Conservation (phyloP, 2,113 vertebrate genomes). For the Condylura cristata region DNA sequence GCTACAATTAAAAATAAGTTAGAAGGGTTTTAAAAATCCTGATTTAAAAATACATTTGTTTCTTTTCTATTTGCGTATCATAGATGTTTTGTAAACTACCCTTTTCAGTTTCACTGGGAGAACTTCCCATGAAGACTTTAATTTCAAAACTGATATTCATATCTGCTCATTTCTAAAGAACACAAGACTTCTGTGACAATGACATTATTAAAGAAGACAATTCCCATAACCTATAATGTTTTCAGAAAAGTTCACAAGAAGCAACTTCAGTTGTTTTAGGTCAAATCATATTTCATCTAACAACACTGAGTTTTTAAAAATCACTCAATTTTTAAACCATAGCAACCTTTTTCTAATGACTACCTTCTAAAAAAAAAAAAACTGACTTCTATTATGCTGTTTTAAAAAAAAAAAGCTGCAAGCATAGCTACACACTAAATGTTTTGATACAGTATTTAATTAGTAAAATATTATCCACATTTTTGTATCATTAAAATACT, state of each 20-base stretch:
- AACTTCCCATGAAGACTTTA: constrained; percentile 43
- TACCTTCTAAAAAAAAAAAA: neutral
- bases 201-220: constrained; percentile 43
- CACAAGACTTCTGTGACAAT: constrained; percentile 49
- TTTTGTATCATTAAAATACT: constrained; percentile 43
- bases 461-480: constrained; percentile 39
- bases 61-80: constrained; percentile 42
- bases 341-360: constrained; percentile 10
- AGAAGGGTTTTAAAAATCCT: constrained; percentile 33
- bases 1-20: constrained; percentile 26
- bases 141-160: constrained; percentile 50
- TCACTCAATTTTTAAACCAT: constrained; percentile 50
- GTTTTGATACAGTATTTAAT: neutral
- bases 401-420: constrained; percentile 29
- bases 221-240: constrained; percentile 60
- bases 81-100: constrained; percentile 7
- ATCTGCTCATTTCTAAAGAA: constrained; percentile 55
- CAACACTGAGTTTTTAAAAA: constrained; percentile 40
- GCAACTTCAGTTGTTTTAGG: constrained; percentile 44
- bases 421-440: constrained; percentile 24
- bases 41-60: neutral
- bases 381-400: constrained; percentile 13
- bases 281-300: constrained; percentile 50
- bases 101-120: constrained; percentile 15
- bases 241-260: constrained; percentile 64